These are phyloP conservation scores for Psittacara wagleri DNA, from an alignment of 2,113 vertebrate genomes.

Conservation along the genomic window DNA sequence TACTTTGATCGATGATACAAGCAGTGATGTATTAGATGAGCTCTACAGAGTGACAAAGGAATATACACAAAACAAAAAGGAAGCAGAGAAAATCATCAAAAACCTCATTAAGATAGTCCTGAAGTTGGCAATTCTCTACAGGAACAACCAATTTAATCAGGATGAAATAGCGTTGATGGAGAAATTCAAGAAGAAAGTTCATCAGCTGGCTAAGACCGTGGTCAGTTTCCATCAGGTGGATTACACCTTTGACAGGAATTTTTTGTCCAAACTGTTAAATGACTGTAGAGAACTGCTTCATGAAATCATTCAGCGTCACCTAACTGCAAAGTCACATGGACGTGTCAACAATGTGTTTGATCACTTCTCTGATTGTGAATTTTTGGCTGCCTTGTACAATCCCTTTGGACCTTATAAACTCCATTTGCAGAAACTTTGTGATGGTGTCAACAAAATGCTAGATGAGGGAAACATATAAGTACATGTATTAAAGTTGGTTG, in stretches of 20 bases:
- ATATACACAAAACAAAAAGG: constrained; percentile 83
- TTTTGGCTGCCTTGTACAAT: constrained; percentile 85
- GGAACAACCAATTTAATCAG: constrained; percentile 84
- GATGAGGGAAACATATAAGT: constrained; percentile 86
- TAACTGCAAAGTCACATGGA: constrained; percentile 84
- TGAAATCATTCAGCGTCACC: constrained; percentile 84
- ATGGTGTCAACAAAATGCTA: constrained; percentile 86
- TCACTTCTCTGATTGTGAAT: constrained; percentile 87
- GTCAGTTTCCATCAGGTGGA: constrained; percentile 89
- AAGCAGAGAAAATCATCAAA: constrained; percentile 85
- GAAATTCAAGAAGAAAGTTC: constrained; percentile 89
- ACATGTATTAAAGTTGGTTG: not conserved
- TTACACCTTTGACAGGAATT: constrained; percentile 85
- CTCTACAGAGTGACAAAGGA: constrained; percentile 84
- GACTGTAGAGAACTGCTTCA: constrained; percentile 84
- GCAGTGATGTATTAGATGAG: constrained; percentile 86
- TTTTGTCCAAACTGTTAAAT: constrained; percentile 79
- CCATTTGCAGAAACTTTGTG: constrained; percentile 86
- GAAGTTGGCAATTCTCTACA: constrained; percentile 84
- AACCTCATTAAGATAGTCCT: constrained; percentile 87
- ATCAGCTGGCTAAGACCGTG: constrained; percentile 84
- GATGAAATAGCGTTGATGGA: constrained; percentile 83
- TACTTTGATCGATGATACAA: constrained; percentile 86
- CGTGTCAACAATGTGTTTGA: constrained; percentile 85
- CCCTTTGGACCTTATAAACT: constrained; percentile 81